phyloP scores from a whole-genome alignment of 2,888 invertebrate genomes.

The Molanna angustata region DNA sequence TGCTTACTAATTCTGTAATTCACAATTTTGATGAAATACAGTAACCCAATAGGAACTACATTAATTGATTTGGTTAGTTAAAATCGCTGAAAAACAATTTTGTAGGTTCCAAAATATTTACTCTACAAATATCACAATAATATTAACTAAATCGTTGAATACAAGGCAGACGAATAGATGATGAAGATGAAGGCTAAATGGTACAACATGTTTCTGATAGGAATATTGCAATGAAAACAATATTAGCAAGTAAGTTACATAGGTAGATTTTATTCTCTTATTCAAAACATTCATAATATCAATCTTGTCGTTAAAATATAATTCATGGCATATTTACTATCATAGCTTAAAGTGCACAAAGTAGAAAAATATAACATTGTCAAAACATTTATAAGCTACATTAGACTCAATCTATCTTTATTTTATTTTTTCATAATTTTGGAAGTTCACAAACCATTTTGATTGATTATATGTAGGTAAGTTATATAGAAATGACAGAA shows the following conservation, averaged over 20 bases:
- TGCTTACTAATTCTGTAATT: too few species aligned
- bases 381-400: conserved; percentile 5
- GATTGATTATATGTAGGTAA: not conserved
- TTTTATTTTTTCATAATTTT: not conserved
- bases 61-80: too few species aligned
- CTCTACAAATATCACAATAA: conserved; percentile 30
- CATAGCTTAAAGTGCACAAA: conserved; percentile 14
- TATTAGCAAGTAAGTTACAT: not conserved
- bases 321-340: not conserved
- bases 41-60: too few species aligned
- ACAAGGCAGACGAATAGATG: conserved; percentile 29
- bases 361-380: conserved; percentile 20
- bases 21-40: too few species aligned
- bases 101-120: too few species aligned
- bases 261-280: not conserved
- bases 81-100: too few species aligned
- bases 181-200: conserved; percentile 28
- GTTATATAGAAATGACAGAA: conserved; percentile 3
- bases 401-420: not conserved
- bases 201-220: conserved; percentile 8
- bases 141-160: conserved; percentile 30
- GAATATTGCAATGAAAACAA: conserved; percentile 17
- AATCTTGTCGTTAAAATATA: too few species aligned
- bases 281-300: not conserved
- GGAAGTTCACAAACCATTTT: not conserved